A percentile compares a stretch with the other conserved stretches of the same genome.
Conservation (phyloP, 2,888 invertebrate genomes). For the Ecliptopera silaceata region DNA sequence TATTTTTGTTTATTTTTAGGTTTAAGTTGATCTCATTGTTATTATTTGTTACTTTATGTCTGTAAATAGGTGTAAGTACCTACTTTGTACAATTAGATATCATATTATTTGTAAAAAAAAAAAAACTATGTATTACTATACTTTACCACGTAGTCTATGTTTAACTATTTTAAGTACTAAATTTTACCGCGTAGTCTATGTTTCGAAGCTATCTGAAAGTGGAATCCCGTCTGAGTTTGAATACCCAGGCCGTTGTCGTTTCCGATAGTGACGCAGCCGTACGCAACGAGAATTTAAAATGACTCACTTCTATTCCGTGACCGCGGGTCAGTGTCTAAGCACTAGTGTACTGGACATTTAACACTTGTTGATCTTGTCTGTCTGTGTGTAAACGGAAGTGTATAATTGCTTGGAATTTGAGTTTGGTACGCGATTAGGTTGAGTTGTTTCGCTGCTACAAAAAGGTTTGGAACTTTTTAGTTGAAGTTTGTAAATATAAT, state of each 20-base stretch:
- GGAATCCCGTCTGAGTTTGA: constrained; percentile 49
- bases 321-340: constrained; percentile 20
- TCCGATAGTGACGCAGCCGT: constrained; percentile 73
- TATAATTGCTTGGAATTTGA: constrained; percentile 29
- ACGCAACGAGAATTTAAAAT: constrained; percentile 65
- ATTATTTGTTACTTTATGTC: no score
- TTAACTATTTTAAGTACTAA: not conserved
- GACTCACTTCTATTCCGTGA: constrained; percentile 37
- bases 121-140: no score
- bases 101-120: no score
- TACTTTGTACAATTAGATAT: no score
- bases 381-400: constrained; percentile 26
- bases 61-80: no score
- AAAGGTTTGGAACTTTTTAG: constrained; percentile 13
- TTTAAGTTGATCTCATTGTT: no score
- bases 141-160: no score
- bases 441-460: not conserved
- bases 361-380: constrained; percentile 26
- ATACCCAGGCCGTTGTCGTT: constrained; percentile 70
- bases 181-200: not conserved
- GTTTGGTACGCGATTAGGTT: constrained; percentile 22
- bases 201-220: constrained; percentile 5
- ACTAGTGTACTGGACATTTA: constrained; percentile 28
- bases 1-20: no score
- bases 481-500: constrained; percentile 8